phyloP scores from a whole-genome alignment of 2,797 vertebrate species.

The Mormyrops boulengeri region DNA sequence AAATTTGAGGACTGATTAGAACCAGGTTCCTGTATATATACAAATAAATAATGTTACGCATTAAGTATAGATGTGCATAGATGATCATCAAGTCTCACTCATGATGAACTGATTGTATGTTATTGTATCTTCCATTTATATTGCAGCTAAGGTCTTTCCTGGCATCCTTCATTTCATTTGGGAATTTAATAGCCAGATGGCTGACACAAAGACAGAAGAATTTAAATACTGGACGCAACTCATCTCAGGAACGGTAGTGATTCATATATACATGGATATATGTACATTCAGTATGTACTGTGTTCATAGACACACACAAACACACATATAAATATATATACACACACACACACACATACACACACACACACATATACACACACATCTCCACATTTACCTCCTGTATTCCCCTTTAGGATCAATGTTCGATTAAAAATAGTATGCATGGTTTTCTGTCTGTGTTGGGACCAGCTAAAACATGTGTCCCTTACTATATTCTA shows the following conservation, averaged over 20 bases:
- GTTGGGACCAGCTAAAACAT: background rate
- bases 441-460: background rate
- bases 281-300: background rate
- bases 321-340: too few relatives aligned
- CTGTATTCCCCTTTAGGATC: background rate
- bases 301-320: background rate
- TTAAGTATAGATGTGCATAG: background rate
- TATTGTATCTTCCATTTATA: background rate
- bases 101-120: background rate
- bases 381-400: background rate
- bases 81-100: background rate
- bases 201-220: fast-evolving
- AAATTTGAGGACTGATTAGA: background rate
- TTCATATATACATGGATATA: background rate
- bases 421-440: background rate
- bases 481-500: background rate
- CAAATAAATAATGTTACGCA: background rate
- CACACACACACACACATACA: background rate
- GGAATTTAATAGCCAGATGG: fast-evolving
- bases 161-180: fast-evolving
- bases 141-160: conserved; percentile 47
- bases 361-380: background rate
- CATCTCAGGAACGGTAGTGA: conserved; percentile 18
- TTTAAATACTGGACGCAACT: fast-evolving
- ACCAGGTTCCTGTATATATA: background rate